phyloP scores from a whole-genome alignment of 2,797 vertebrate species.

The Mormyrops attenuatus region DNA sequence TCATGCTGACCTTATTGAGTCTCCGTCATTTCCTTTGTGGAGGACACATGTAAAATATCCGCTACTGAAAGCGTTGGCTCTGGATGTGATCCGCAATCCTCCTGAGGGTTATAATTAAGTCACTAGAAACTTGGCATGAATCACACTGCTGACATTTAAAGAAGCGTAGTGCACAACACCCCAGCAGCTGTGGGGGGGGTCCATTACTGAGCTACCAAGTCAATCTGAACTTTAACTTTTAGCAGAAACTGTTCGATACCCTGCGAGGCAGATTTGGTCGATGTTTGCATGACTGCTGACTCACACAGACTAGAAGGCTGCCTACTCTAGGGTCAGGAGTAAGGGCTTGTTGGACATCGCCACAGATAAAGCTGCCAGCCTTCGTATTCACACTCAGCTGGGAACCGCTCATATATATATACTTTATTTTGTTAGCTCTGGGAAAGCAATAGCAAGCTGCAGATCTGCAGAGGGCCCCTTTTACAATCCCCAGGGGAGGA shows the following conservation, averaged over 20 bases:
- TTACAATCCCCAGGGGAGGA: background rate
- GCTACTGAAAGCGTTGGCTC: background rate
- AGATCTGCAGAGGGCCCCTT: background rate
- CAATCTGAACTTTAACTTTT: background rate
- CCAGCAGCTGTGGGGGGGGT: background rate
- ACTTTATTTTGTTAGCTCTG: background rate
- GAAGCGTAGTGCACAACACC: background rate
- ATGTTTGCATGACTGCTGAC: background rate
- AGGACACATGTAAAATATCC: background rate
- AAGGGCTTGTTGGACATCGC: background rate
- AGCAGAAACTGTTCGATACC: background rate
- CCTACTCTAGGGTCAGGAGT: background rate
- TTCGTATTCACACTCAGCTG: background rate
- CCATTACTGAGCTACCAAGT: background rate
- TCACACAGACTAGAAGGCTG: background rate
- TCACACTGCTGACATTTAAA: background rate
- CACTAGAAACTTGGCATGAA: slow-evolving; percentile 8
- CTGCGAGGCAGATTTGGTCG: background rate
- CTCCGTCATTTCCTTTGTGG: slow-evolving; percentile 4
- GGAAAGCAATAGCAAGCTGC: background rate
- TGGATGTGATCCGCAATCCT: background rate
- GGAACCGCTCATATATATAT: background rate
- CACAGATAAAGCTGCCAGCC: background rate
- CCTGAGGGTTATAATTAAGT: slow-evolving; percentile 6
- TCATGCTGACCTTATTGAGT: background rate